These are phyloP conservation scores for Ctenosaura bakeri DNA, from an alignment of 2,797 vertebrate genomes.

Conservation along the genomic window DNA sequence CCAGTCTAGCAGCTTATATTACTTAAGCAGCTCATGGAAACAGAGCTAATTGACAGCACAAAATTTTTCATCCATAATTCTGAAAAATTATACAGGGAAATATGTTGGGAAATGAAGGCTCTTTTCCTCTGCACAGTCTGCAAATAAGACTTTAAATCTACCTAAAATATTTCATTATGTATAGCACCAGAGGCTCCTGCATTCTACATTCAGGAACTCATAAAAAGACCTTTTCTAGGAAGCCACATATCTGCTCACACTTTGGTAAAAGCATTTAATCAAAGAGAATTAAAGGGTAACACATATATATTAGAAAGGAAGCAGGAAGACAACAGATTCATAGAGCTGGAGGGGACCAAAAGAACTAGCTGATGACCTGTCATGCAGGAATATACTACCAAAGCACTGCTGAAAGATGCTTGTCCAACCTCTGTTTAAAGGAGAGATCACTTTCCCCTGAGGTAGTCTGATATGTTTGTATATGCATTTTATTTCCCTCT, in stretches of 20 bases:
- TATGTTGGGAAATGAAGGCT: constrained; percentile 27
- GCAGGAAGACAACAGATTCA: background rate
- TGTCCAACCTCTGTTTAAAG: too few relatives aligned
- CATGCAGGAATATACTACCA: too few relatives aligned
- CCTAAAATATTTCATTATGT: constrained; percentile 56
- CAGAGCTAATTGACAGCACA: constrained; percentile 45
- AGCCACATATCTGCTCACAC: constrained; percentile 46
- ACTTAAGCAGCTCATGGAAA: constrained; percentile 55
- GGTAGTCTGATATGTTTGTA: background rate
- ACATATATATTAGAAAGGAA: background rate
- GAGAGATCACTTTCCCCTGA: too few relatives aligned
- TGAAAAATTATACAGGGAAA: constrained; percentile 48
- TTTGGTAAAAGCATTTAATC: constrained; percentile 64
- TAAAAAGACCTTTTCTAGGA: constrained; percentile 53
- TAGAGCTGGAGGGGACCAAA: too few relatives aligned
- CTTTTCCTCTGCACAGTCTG: constrained; percentile 8
- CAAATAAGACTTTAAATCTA: constrained; percentile 47
- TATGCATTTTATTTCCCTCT: constrained; percentile 27
- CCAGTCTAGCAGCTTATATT: constrained; percentile 29
- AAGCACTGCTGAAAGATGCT: too few relatives aligned
- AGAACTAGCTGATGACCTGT: too few relatives aligned
- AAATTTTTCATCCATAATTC: constrained; percentile 58
- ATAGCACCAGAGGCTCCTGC: background rate
- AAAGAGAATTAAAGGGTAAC: constrained; percentile 29
- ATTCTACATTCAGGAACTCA: constrained; percentile 61